Evolutionary conservation across 2,797 vertebrate species (phyloP), one percentile per base, ranked within the genome.

Genomic region (Hapalemur alaotrensis): DNA sequence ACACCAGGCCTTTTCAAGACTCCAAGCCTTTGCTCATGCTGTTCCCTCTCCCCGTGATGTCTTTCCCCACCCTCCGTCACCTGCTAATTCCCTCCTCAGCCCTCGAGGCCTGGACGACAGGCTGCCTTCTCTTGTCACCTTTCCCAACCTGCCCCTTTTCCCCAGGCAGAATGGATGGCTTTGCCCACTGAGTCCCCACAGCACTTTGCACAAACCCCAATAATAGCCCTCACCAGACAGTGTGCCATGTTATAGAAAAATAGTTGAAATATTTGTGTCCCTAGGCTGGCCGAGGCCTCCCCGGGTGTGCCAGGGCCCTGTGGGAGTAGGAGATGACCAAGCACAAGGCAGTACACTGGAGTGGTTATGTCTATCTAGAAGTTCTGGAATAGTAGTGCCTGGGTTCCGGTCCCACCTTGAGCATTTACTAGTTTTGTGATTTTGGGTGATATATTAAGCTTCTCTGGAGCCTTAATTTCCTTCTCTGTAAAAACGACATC

Each of bases 391-490:
- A 8, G 0, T 3, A 5, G 22, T 52, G 35, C 61, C 22, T 17
- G 48, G 22, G 12, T 43, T 81, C 61, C 25, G 43, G 57, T 7
- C 25, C n/a, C 70, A 22, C 7, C 11, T 17, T 2, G 54, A 52
- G 65, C 70, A 28, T 43, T 54, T 61, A 35, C 80, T 12, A 28
- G 46, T 28, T 11, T 9, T 52, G 41, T 87, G 92, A 92, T 94
- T 91, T 87, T 0, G n/a, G 48, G 61, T 73, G 78, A 76, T 80
- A 28, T 46, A 59, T 78, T 30, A 41, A 80, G 28, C 30, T 73
- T 80, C 89, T 85, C 52, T 13, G 65, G 69, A 94, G 43, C 28
- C 67, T 84, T 84, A 28, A 70, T 43, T 95, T 84, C 32, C n/a
- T 46, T 89, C 48, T 54, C 80, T 63, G 38, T 89, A 61, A 90